Percentiles rank a stretch among this genome's conserved stretches.
These are phyloP conservation scores for Physocephala rufipes DNA, from an alignment of 2,888 invertebrate species.

Conservation along the genomic window DNA sequence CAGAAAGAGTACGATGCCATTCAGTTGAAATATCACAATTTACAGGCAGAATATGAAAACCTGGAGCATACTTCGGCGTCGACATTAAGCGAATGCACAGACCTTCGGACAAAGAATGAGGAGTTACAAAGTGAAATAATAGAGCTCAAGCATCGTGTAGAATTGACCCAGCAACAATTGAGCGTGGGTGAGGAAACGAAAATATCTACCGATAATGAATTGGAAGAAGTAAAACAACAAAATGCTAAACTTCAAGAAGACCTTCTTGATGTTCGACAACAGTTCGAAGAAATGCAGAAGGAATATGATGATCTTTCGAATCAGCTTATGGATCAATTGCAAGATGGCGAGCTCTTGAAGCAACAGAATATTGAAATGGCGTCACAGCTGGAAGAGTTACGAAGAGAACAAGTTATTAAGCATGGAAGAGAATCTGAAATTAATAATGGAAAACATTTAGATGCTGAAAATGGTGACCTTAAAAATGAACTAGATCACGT, in stretches of 20 bases:
- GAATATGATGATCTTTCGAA: conserved; percentile 70
- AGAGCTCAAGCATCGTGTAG: conserved; percentile 50
- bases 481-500: conserved; percentile 38
- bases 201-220: conserved; percentile 33
- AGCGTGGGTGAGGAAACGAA: conserved; percentile 36
- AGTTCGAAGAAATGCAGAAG: conserved; percentile 63
- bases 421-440: neutral
- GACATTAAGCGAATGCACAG: conserved; percentile 47
- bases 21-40: conserved; percentile 51
- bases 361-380: conserved; percentile 52
- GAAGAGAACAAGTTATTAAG: neutral
- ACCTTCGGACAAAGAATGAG: conserved; percentile 53
- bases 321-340: conserved; percentile 70
- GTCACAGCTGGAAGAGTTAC: conserved; percentile 35
- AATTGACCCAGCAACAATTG: conserved; percentile 51
- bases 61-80: conserved; percentile 47
- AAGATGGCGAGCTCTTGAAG: conserved; percentile 68
- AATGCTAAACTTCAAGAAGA: conserved; percentile 49
- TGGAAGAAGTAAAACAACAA: conserved; percentile 39
- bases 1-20: conserved; percentile 52
- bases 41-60: conserved; percentile 52
- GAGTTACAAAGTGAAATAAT: conserved; percentile 52
- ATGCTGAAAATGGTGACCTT: conserved; percentile 32
- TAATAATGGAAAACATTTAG: conserved; percentile 7
- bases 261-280: conserved; percentile 55